phyloP scores from a whole-genome alignment of 1,140 invertebrate species.

The Drosophila bocqueti region DNA sequence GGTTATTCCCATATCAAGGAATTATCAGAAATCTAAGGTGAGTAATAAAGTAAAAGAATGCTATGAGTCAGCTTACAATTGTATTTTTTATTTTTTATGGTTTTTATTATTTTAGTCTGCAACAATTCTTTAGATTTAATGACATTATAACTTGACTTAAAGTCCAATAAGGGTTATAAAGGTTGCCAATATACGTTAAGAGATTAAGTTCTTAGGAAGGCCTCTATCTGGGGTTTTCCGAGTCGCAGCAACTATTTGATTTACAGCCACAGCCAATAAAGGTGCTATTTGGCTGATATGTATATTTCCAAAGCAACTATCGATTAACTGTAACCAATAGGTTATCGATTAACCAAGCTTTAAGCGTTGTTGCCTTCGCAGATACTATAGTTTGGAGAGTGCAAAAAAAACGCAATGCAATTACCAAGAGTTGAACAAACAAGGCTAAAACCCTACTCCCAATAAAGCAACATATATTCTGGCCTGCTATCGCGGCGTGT shows the following conservation, averaged over 20 bases:
- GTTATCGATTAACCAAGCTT: conserved; percentile 25
- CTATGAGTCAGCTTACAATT: conserved; percentile 2
- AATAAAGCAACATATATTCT: conserved; percentile 41
- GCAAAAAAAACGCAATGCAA: conserved; percentile 6
- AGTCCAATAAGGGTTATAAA: conserved; percentile 17
- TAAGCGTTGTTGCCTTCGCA: conserved; percentile 3
- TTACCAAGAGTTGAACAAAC: not conserved
- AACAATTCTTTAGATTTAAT: not conserved
- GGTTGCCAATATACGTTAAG: not conserved
- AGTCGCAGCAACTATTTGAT: conserved; percentile 6
- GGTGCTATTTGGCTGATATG: conserved; percentile 5
- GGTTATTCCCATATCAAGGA: conserved; percentile 1
- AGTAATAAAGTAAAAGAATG: not conserved
- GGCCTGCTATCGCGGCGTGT: conserved; percentile 27
- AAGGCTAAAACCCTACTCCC: not conserved
- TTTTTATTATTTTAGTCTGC: not conserved
- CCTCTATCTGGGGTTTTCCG: conserved; percentile 35
- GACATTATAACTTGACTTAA: conserved; percentile 6
- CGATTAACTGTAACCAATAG: not conserved
- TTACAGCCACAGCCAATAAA: not conserved
- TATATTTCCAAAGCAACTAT: conserved; percentile 4
- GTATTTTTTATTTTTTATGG: not conserved
- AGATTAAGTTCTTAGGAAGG: conserved; percentile 35
- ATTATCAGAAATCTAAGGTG: not conserved
- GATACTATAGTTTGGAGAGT: not conserved